Percentiles rank a stretch among this genome's conserved stretches.
These are phyloP conservation scores for Helicorthomorpha holstii DNA, from an alignment of 1,140 invertebrate genomes.

Conservation along the genomic window DNA sequence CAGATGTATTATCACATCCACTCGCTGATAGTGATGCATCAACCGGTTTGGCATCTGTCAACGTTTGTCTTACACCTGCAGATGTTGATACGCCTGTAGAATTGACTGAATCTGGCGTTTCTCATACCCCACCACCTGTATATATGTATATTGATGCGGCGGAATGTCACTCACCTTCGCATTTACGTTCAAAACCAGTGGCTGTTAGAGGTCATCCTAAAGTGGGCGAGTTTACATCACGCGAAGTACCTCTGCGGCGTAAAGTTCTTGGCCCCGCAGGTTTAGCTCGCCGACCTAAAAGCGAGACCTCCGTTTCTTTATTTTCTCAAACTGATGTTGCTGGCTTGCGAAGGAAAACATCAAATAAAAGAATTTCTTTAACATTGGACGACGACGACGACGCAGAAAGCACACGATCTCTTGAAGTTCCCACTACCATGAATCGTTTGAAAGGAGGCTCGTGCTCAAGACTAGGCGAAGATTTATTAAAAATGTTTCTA, in stretches of 20 bases:
- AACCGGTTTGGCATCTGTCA: background rate
- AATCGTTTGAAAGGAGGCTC: slow-evolving; percentile 21
- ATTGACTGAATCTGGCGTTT: background rate
- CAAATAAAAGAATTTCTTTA: background rate
- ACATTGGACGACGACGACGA: background rate
- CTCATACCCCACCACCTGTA: background rate
- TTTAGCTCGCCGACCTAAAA: background rate
- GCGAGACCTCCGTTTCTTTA: background rate
- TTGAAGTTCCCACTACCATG: background rate
- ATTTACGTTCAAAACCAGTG: background rate
- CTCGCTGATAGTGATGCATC: background rate
- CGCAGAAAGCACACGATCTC: background rate
- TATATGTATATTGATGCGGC: background rate
- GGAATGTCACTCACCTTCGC: background rate
- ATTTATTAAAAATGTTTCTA: slow-evolving; percentile 70
- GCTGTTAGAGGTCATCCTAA: background rate
- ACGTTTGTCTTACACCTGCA: background rate
- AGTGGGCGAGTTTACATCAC: background rate
- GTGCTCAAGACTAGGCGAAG: slow-evolving; percentile 55
- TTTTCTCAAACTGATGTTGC: background rate
- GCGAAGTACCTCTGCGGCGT: background rate
- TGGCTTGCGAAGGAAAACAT: background rate
- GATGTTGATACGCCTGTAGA: background rate
- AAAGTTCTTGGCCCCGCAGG: background rate
- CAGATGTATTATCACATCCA: background rate